Conservation (phyloP, 2,888 invertebrate genomes). For the Ennomos fuscantarius region DNA sequence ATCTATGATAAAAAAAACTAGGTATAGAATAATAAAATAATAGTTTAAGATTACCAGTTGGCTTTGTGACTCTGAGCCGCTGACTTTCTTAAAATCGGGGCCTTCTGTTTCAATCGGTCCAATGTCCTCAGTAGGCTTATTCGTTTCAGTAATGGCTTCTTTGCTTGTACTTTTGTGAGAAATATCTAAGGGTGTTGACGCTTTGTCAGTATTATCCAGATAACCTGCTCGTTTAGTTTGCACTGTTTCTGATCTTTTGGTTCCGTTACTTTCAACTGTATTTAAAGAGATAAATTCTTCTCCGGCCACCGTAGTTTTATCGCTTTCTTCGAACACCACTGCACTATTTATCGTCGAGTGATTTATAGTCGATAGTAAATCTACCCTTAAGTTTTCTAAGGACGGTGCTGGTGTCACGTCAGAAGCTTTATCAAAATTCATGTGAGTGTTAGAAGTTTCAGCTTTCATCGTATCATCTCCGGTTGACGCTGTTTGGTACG, state of each 20-base stretch:
- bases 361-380: slow-evolving; percentile 20
- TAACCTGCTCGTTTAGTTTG: slow-evolving; percentile 69
- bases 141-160: slow-evolving; percentile 36
- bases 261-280: slow-evolving; percentile 16
- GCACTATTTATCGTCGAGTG: slow-evolving; percentile 3
- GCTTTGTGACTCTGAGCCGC: slow-evolving; percentile 55
- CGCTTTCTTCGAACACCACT: slow-evolving; percentile 1
- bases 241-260: slow-evolving; percentile 48
- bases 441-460: slow-evolving; percentile 47
- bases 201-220: slow-evolving; percentile 59
- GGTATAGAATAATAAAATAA: slow-evolving; percentile 12
- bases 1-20: too few relatives aligned
- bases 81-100: slow-evolving; percentile 43
- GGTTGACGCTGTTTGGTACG: slow-evolving; percentile 28
- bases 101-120: slow-evolving; percentile 43
- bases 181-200: slow-evolving; percentile 25
- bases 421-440: slow-evolving; percentile 49
- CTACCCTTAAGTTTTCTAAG: slow-evolving; percentile 45
- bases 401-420: slow-evolving; percentile 51
- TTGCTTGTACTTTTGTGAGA: slow-evolving; percentile 19
- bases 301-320: slow-evolving; percentile 10
- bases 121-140: slow-evolving; percentile 45
- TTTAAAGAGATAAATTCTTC: slow-evolving; percentile 18
- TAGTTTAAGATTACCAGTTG: slow-evolving; percentile 60
- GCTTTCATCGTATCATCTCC: slow-evolving; percentile 47